A percentile compares a stretch with the other conserved stretches of the same genome.
Conservation (phyloP, 2,797 vertebrate species). For the Poecile montanus region DNA sequence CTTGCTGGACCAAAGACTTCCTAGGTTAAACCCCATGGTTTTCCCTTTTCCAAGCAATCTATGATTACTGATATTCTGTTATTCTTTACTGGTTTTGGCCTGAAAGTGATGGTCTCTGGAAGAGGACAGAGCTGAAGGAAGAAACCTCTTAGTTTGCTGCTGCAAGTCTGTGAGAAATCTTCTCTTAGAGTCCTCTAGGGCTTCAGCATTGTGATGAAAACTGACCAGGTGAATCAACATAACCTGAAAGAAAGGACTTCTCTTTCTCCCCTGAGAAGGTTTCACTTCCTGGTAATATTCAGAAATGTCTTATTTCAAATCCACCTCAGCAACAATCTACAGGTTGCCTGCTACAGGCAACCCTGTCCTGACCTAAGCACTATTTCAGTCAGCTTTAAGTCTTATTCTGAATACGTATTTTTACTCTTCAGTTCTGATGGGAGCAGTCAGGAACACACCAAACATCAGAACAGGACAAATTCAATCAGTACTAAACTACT, state of each 20-base stretch:
- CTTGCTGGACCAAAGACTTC: not conserved
- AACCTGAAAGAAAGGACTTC: not conserved
- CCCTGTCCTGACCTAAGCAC: not conserved
- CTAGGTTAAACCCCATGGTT: not conserved
- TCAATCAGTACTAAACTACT: not conserved
- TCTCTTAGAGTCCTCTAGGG: not conserved
- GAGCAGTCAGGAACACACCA: not conserved
- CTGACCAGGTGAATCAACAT: accelerated
- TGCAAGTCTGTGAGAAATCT: not conserved
- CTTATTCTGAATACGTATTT: not conserved
- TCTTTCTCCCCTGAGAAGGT: not conserved
- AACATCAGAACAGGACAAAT: not conserved
- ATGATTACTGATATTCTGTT: not conserved
- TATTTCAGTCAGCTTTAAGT: not conserved
- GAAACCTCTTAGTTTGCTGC: not conserved
- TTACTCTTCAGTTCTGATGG: not conserved
- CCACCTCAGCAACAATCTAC: not conserved
- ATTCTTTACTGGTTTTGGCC: not conserved
- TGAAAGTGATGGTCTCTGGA: not conserved
- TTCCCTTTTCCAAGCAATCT: not conserved
- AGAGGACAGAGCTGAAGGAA: not conserved
- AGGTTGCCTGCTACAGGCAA: not conserved
- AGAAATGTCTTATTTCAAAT: not conserved
- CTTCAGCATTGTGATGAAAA: not conserved
- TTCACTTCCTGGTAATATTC: not conserved